phyloP scores from a whole-genome alignment of 2,888 invertebrate genomes.

The Callyntrura guangdongensis region DNA sequence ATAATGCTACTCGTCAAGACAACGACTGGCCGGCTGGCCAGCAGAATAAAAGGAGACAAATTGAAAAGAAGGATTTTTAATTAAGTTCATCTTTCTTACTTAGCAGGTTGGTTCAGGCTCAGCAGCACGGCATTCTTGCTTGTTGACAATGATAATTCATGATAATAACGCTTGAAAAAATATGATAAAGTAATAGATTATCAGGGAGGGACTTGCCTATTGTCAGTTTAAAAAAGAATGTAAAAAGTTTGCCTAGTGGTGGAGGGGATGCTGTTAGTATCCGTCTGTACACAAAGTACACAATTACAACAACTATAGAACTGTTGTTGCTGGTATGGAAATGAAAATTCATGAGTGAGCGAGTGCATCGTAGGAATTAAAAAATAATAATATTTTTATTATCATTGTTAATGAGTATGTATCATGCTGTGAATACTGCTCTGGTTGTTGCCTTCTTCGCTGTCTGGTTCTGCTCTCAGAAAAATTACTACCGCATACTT shows the following conservation, averaged over 20 bases:
- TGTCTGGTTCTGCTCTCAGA: neutral
- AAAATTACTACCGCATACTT: slow-evolving; percentile 49
- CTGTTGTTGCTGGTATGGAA: neutral
- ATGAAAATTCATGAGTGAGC: neutral
- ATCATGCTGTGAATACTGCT: slow-evolving; percentile 47
- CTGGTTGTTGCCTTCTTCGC: slow-evolving; percentile 56
- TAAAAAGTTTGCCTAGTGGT: slow-evolving; percentile 24
- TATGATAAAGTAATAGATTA: slow-evolving; percentile 50
- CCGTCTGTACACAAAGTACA: neutral
- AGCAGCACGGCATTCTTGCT: neutral
- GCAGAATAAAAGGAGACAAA: slow-evolving; percentile 22
- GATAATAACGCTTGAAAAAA: slow-evolving; percentile 23
- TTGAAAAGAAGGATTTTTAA: slow-evolving; percentile 67
- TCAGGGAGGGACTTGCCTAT: slow-evolving; percentile 47
- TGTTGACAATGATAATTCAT: neutral
- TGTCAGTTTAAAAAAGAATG: slow-evolving; percentile 7
- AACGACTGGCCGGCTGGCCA: slow-evolving; percentile 10
- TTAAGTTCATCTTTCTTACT: slow-evolving; percentile 59
- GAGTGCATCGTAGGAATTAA: slow-evolving; percentile 29
- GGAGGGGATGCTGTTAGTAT: neutral
- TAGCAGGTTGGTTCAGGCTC: neutral
- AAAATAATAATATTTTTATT: slow-evolving; percentile 49
- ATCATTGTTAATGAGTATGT: slow-evolving; percentile 50
- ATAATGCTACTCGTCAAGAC: slow-evolving; percentile 22
- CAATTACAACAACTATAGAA: neutral